A percentile compares a stretch with the other conserved stretches of the same genome.
Conservation (phyloP, 2,797 vertebrate species). For the Girardinus metallicus region DNA sequence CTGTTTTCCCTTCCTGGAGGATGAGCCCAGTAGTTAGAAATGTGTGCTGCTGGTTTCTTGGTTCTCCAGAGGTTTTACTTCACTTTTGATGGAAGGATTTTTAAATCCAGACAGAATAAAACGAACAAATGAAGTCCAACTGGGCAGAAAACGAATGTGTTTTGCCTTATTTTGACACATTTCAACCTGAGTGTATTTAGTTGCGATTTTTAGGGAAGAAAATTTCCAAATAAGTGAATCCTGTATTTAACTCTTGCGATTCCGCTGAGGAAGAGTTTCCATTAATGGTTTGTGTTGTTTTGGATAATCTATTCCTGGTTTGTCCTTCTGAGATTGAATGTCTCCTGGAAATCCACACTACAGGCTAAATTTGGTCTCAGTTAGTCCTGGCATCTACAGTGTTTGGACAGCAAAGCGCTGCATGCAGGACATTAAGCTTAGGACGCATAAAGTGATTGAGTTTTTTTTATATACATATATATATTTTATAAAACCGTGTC, state of each 20-base stretch:
- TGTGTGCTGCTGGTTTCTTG: conserved; percentile 15
- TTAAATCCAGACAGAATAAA: conserved; percentile 13
- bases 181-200: neutral
- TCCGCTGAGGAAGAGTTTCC: neutral
- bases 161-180: neutral
- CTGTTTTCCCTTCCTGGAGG: conserved; percentile 22
- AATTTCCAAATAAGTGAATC: neutral
- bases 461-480: neutral
- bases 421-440: neutral
- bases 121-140: neutral
- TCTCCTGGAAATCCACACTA: neutral
- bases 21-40: conserved; percentile 29
- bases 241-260: neutral
- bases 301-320: neutral
- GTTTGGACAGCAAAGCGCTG: neutral
- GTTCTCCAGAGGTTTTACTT: conserved; percentile 15
- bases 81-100: neutral
- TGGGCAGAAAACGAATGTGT: neutral
- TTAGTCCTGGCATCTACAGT: neutral
- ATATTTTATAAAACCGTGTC: neutral
- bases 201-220: neutral
- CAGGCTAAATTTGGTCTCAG: conserved; percentile 1
- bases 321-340: neutral
- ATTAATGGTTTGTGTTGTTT: neutral
- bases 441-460: neutral